Evolutionary conservation across 92 coral and sea anemone species (phyloP).

Genomic region (Scolanthus callimorphus): DNA sequence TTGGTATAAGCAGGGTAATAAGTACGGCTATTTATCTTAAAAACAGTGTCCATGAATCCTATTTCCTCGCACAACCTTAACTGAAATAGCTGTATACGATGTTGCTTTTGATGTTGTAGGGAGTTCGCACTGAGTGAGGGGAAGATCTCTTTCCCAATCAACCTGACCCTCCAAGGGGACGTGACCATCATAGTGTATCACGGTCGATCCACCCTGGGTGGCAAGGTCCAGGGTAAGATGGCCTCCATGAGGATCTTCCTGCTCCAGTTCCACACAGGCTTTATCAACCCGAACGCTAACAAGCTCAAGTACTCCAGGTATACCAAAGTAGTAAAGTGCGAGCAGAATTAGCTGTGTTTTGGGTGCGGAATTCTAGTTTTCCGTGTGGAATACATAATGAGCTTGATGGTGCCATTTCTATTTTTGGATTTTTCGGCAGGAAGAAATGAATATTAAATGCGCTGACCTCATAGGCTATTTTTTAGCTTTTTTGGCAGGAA

Average conservation of each 20-base stretch:
- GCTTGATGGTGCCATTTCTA: too few relatives aligned
- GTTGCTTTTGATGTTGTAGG: slow-evolving; percentile 30
- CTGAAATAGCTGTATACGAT: neutral
- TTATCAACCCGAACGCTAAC: slow-evolving; percentile 80
- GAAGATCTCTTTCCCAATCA: slow-evolving; percentile 82
- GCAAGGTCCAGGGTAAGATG: slow-evolving; percentile 96
- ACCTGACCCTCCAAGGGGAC: slow-evolving; percentile 91
- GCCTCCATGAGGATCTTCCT: slow-evolving; percentile 91
- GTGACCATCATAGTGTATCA: slow-evolving; percentile 90
- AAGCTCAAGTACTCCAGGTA: slow-evolving; percentile 94
- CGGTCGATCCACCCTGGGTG: slow-evolving; percentile 95
- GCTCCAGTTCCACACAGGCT: slow-evolving; percentile 96
- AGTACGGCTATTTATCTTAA: too few relatives aligned
- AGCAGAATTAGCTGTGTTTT: neutral
- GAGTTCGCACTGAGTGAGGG: slow-evolving; percentile 88
- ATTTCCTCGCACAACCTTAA: too few relatives aligned
- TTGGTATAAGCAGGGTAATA: too few relatives aligned
- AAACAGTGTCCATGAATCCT: too few relatives aligned
- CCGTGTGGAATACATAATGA: too few relatives aligned
- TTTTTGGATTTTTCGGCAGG: too few relatives aligned
- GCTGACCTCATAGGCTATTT: too few relatives aligned
- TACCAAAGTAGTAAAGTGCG: too few relatives aligned
- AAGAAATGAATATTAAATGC: too few relatives aligned
- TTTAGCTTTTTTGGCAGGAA: too few relatives aligned
- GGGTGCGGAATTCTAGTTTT: neutral